Conservation (phyloP, 2,113 vertebrate species). For the Aptenodytes patagonicus region DNA sequence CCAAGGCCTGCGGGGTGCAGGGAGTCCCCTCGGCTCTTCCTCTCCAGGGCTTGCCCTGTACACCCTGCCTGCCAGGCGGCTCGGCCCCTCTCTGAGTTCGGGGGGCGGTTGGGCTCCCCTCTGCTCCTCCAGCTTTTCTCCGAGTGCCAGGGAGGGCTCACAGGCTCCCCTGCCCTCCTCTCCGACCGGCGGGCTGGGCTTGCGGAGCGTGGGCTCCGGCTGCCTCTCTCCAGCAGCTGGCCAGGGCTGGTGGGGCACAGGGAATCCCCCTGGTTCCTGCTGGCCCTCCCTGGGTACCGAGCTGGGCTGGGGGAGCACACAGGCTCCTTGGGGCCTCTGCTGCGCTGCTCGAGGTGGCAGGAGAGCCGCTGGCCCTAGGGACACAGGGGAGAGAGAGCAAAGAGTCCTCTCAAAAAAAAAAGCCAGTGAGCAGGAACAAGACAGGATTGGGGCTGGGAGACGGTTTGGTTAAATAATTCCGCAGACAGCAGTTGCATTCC, state of each 20-base stretch:
- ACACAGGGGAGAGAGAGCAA: neutral
- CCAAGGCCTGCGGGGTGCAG: neutral
- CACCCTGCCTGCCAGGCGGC: neutral
- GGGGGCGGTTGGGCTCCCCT: neutral
- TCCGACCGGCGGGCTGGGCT: neutral
- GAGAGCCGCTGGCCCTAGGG: conserved; percentile 46
- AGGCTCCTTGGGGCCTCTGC: conserved; percentile 15
- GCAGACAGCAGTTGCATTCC: neutral
- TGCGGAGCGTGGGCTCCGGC: neutral
- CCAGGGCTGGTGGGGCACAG: neutral
- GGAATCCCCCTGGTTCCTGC: neutral
- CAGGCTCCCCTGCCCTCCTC: neutral
- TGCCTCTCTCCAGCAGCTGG: conserved; percentile 3
- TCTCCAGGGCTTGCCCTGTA: neutral
- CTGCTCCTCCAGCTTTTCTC: conserved; percentile 38
- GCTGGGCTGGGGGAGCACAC: conserved; percentile 19
- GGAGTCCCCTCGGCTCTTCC: neutral
- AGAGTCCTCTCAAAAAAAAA: neutral
- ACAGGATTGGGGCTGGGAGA: neutral
- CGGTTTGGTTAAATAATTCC: neutral
- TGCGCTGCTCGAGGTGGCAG: conserved; percentile 13
- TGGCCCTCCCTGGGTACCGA: neutral
- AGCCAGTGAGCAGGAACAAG: neutral
- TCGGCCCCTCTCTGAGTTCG: neutral
- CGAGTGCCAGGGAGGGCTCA: neutral